Conservation (phyloP, 2,888 invertebrate genomes). For the Trissolcus japonicus region DNA sequence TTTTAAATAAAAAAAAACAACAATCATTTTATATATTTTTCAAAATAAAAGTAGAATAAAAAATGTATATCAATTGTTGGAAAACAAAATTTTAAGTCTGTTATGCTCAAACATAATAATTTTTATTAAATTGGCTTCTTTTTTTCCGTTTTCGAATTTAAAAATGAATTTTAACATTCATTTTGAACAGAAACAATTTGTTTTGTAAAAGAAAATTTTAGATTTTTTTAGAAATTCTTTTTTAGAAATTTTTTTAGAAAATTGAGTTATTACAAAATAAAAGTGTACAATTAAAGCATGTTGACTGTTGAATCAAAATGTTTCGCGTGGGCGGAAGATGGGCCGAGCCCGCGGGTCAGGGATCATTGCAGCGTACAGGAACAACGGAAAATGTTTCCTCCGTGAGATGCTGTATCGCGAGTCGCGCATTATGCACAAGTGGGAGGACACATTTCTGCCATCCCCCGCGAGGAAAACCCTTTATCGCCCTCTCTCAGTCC, state of each 20-base stretch:
- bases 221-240: no score
- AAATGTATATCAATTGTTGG: no score
- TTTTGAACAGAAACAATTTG: no score
- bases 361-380: conserved; percentile 64
- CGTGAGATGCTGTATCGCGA: conserved; percentile 67
- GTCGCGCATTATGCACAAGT: conserved; percentile 68
- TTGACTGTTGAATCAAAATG: conserved; percentile 40
- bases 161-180: no score
- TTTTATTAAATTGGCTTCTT: no score
- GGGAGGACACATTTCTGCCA: conserved; percentile 61
- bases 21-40: no score
- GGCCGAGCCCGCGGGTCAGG: conserved; percentile 67
- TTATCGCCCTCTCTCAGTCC: conserved; percentile 51
- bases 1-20: no score
- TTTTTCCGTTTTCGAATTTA: no score
- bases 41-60: no score
- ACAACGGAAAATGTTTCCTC: conserved; percentile 65
- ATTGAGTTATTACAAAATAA: conserved; percentile 46
- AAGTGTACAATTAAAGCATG: conserved; percentile 28
- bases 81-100: no score
- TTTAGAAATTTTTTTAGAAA: neutral
- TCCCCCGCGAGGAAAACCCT: conserved; percentile 60
- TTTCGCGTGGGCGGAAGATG: conserved; percentile 61
- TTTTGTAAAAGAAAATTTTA: no score
- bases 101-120: no score